phyloP scores from a whole-genome alignment of 1,140 invertebrate species.

The Drosophila erecta region DNA sequence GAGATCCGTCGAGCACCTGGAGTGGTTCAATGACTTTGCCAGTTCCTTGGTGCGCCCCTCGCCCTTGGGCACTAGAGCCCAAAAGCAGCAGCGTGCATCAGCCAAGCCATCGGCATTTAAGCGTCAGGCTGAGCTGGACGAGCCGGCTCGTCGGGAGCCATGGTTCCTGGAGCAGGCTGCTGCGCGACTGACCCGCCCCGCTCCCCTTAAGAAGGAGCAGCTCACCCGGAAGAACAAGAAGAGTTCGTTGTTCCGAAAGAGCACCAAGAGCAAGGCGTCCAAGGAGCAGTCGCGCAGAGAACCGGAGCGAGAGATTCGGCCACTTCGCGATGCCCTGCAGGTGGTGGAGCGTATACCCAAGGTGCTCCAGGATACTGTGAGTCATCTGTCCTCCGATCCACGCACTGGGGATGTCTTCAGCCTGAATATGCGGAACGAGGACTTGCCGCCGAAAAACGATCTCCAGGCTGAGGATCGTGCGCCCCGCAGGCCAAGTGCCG shows the following conservation, averaged over 20 bases:
- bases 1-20: constrained; percentile 64
- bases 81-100: constrained; percentile 20
- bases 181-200: constrained; percentile 50
- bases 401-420: constrained; percentile 59
- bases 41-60: constrained; percentile 69
- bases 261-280: constrained; percentile 14
- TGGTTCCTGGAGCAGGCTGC: constrained; percentile 60
- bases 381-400: constrained; percentile 52
- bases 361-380: constrained; percentile 70
- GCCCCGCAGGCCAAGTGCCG: constrained; percentile 16
- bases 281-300: constrained; percentile 20
- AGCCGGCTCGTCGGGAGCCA: constrained; percentile 39
- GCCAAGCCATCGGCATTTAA: constrained; percentile 32
- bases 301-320: constrained; percentile 40
- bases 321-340: constrained; percentile 59
- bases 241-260: constrained; percentile 3
- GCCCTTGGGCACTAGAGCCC: constrained; percentile 49
- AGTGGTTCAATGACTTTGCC: constrained; percentile 79
- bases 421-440: constrained; percentile 65
- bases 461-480: constrained; percentile 15
- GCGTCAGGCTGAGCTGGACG: constrained; percentile 31
- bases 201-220: constrained; percentile 35
- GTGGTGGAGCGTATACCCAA: constrained; percentile 68
- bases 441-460: constrained; percentile 18
- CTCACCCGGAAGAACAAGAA: constrained; percentile 35